Percentiles rank a stretch among this genome's conserved stretches.
Evolutionary conservation across 1,140 invertebrate species (phyloP).

Genomic region (Aphelinus certus): DNA sequence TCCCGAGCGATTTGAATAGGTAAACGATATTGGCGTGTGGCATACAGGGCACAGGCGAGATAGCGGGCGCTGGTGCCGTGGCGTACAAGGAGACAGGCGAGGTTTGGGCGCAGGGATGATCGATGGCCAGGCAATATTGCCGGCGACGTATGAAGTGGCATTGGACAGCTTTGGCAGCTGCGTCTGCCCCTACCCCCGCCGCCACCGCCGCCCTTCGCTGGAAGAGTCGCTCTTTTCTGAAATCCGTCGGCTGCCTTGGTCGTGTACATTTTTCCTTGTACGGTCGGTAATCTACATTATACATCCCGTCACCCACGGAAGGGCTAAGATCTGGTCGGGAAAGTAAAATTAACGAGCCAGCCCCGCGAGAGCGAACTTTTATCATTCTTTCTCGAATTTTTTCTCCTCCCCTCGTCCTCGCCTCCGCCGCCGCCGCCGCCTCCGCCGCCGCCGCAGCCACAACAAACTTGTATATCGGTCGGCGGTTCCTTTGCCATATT

Average conservation of each 20-base stretch:
- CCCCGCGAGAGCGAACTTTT: conserved; percentile 8
- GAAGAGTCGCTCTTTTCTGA: too few relatives aligned
- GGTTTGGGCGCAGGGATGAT: conserved; percentile 7
- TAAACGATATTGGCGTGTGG: not conserved
- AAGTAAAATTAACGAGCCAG: conserved; percentile 10
- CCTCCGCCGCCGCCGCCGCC: too few relatives aligned
- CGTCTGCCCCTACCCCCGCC: conserved; percentile 17
- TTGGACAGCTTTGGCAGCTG: conserved; percentile 5
- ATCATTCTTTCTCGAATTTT: conserved; percentile 1
- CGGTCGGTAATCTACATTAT: conserved; percentile 10
- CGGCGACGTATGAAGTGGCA: conserved; percentile 14
- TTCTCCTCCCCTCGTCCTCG: not conserved
- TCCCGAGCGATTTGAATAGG: conserved; percentile 1
- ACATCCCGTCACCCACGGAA: conserved; percentile 16
- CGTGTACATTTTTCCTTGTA: too few relatives aligned
- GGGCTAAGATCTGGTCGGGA: not conserved
- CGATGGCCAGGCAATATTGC: conserved; percentile 9
- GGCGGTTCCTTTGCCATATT: too few relatives aligned
- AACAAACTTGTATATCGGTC: too few relatives aligned
- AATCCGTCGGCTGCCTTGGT: too few relatives aligned
- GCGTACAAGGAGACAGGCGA: not conserved
- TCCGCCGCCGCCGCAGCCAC: too few relatives aligned
- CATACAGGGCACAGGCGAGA: not conserved
- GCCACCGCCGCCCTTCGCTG: not conserved
- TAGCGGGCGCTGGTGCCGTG: not conserved